Percentiles rank a stretch among this genome's conserved stretches.
Evolutionary conservation across 1,140 invertebrate species (phyloP).

Genomic region (Sycophila sp.): DNA sequence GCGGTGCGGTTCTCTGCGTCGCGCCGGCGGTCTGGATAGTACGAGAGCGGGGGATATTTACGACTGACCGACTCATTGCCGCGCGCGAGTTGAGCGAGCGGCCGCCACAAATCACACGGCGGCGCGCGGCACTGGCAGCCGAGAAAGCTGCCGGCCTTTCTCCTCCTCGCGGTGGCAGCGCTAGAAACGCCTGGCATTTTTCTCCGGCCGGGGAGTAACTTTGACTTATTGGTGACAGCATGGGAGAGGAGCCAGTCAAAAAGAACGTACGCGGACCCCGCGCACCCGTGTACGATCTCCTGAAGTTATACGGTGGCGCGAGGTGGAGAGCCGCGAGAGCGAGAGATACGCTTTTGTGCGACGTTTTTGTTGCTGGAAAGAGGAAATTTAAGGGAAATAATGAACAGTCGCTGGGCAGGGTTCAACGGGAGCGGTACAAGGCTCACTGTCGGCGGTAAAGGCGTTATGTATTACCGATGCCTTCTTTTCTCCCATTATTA

Average conservation of each 20-base stretch:
- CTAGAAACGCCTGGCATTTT: constrained; percentile 65
- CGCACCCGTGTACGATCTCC: neutral
- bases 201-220: constrained; percentile 63
- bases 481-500: no score
- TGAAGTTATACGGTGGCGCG: neutral
- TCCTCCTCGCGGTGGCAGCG: constrained; percentile 51
- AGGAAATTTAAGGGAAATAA: neutral
- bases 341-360: no score
- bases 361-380: neutral
- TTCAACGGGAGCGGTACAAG: neutral
- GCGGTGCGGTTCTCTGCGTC: neutral
- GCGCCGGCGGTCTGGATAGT: neutral
- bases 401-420: no score
- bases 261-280: constrained; percentile 16
- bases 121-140: neutral
- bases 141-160: constrained; percentile 63
- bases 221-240: constrained; percentile 66
- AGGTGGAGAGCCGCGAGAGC: no score
- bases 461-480: neutral
- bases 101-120: constrained; percentile 64
- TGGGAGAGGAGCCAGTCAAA: constrained; percentile 40
- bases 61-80: constrained; percentile 66
- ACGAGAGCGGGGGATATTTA: constrained; percentile 57
- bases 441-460: neutral
- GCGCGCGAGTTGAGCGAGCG: constrained; percentile 64